Conservation (phyloP, 2,113 vertebrate species). For the Lota lota region DNA sequence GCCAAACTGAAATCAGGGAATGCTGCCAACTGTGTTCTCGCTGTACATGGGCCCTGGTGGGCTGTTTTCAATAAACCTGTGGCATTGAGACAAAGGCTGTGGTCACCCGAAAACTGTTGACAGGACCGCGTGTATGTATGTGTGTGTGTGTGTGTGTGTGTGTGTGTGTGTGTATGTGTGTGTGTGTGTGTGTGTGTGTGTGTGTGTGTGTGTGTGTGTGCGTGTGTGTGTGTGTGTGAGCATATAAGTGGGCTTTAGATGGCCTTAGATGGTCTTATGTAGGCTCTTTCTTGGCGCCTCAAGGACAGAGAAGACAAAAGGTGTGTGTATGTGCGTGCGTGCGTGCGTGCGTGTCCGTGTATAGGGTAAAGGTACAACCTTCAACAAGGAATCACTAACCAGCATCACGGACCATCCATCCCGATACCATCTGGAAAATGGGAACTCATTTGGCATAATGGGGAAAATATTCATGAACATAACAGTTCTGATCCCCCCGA, state of each 20-base stretch:
- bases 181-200: conserved; percentile 5
- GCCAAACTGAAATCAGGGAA: conserved; percentile 45
- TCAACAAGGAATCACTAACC: conserved; percentile 6
- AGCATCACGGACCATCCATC: not conserved
- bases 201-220: not conserved
- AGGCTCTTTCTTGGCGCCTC: too few species aligned
- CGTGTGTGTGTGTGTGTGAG: conserved; percentile 13
- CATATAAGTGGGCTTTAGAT: too few species aligned
- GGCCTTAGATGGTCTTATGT: too few species aligned
- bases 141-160: conserved; percentile 2
- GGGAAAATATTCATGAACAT: conserved; percentile 34
- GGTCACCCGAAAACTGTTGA: not conserved
- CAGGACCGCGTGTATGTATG: not conserved
- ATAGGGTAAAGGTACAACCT: too few species aligned
- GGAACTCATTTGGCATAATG: conserved; percentile 37
- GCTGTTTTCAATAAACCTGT: not conserved
- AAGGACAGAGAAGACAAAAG: too few species aligned
- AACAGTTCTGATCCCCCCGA: too few species aligned
- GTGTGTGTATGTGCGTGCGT: not conserved
- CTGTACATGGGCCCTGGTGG: not conserved
- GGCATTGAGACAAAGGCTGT: not conserved
- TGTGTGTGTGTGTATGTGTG: not conserved
- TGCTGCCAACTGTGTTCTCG: conserved; percentile 25
- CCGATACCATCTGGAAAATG: conserved; percentile 47
- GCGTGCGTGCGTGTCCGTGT: not conserved